Evolutionary conservation across 2,797 vertebrate species (phyloP).

Genomic region (Anguilla marmorata): DNA sequence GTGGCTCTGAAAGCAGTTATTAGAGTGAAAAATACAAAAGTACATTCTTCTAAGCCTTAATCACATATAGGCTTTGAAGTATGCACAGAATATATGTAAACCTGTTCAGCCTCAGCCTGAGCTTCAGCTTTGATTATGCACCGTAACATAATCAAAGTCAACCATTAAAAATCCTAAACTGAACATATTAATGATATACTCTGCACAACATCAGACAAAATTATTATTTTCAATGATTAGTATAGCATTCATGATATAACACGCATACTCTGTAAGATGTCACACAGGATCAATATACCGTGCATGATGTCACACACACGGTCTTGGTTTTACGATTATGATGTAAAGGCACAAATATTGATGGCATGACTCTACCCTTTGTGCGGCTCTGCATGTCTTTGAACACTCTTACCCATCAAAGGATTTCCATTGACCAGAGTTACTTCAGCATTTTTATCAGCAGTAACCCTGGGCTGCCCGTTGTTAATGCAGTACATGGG

Average conservation of each 20-base stretch:
- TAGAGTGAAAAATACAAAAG: neutral
- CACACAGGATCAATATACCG: neutral
- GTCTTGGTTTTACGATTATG: neutral
- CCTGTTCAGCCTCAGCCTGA: too few relatives aligned
- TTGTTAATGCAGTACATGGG: neutral
- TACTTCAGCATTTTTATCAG: neutral
- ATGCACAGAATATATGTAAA: too few relatives aligned
- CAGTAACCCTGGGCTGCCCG: neutral
- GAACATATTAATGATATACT: too few relatives aligned
- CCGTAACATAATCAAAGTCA: too few relatives aligned
- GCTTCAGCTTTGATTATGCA: too few relatives aligned
- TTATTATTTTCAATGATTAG: too few relatives aligned
- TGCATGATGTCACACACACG: conserved; percentile 18
- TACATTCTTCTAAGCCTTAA: neutral
- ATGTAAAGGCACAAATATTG: neutral
- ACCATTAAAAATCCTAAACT: too few relatives aligned
- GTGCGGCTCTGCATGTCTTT: neutral
- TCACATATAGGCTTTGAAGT: neutral
- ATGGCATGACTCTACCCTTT: neutral
- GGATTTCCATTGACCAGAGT: neutral
- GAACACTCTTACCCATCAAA: too few relatives aligned
- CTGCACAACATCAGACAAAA: too few relatives aligned
- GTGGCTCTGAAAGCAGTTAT: neutral
- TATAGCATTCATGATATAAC: too few relatives aligned
- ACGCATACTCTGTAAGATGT: too few relatives aligned